Evolutionary conservation across 2,888 invertebrate genomes (phyloP).

Genomic region (Beris chalybata): DNA sequence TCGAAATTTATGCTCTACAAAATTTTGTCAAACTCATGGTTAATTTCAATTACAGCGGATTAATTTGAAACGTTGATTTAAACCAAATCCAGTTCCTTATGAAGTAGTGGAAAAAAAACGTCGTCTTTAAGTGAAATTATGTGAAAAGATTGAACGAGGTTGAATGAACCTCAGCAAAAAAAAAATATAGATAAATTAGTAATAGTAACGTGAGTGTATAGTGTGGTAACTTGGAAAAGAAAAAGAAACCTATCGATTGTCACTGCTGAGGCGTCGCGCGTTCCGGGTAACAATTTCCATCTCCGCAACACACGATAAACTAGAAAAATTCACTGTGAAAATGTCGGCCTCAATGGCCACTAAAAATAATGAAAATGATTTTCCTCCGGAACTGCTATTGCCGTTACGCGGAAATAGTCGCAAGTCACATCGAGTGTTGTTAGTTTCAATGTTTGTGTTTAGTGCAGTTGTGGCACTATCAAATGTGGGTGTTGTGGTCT

Average conservation of each 20-base stretch:
- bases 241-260: not conserved
- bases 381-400: not conserved
- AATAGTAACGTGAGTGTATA: not conserved
- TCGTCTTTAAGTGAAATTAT: constrained; percentile 13
- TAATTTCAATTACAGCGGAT: constrained; percentile 18
- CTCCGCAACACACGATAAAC: too few relatives aligned
- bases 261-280: too few relatives aligned
- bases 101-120: not conserved
- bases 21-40: not conserved
- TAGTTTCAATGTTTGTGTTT: constrained; percentile 44
- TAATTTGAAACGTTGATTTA: constrained; percentile 15
- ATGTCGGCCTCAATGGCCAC: constrained; percentile 53
- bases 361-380: constrained; percentile 8
- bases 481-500: constrained; percentile 38
- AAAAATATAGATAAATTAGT: not conserved
- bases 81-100: constrained; percentile 6
- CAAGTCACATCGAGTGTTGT: constrained; percentile 33
- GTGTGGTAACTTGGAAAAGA: constrained; percentile 4
- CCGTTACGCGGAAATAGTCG: not conserved
- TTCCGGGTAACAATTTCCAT: too few relatives aligned
- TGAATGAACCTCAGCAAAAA: constrained; percentile 11
- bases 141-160: constrained; percentile 9
- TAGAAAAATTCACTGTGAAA: constrained; percentile 33
- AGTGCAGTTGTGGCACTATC: constrained; percentile 43
- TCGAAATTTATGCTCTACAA: too few relatives aligned